phyloP scores from a whole-genome alignment of 2,113 vertebrate genomes.

The Athene noctua region DNA sequence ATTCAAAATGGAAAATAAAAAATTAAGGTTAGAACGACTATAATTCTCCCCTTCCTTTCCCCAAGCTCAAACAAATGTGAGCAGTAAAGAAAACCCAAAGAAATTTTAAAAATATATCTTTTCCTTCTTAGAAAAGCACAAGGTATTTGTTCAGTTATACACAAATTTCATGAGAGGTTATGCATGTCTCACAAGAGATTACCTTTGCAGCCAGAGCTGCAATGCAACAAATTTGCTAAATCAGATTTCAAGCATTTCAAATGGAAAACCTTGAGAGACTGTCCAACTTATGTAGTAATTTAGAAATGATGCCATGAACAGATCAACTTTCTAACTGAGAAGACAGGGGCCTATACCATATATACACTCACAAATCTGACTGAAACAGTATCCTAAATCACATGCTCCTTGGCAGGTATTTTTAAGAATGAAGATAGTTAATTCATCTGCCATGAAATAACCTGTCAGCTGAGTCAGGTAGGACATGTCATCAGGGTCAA shows the following conservation, averaged over 20 bases:
- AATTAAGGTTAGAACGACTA: neutral
- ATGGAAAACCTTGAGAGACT: neutral
- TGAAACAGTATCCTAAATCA: neutral
- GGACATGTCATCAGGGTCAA: neutral
- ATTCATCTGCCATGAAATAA: neutral
- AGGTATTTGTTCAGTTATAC: neutral
- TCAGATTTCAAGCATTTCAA: conserved; percentile 11
- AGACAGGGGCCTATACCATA: fast-evolving
- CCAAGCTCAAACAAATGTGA: neutral
- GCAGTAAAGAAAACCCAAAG: neutral
- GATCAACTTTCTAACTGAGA: neutral
- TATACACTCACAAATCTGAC: neutral
- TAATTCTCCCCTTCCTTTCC: neutral
- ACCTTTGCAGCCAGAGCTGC: neutral
- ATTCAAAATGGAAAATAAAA: neutral
- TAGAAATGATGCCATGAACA: neutral
- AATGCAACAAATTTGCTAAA: neutral
- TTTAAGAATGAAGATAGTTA: neutral
- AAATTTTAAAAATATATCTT: neutral
- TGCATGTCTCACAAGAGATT: neutral
- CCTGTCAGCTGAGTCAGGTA: neutral
- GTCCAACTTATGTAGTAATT: neutral
- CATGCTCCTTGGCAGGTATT: fast-evolving
- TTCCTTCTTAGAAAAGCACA: neutral
- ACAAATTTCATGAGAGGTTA: neutral